These are phyloP conservation scores for Mesembrinibis cayennensis DNA, from an alignment of 2,113 vertebrate genomes.

Conservation along the genomic window DNA sequence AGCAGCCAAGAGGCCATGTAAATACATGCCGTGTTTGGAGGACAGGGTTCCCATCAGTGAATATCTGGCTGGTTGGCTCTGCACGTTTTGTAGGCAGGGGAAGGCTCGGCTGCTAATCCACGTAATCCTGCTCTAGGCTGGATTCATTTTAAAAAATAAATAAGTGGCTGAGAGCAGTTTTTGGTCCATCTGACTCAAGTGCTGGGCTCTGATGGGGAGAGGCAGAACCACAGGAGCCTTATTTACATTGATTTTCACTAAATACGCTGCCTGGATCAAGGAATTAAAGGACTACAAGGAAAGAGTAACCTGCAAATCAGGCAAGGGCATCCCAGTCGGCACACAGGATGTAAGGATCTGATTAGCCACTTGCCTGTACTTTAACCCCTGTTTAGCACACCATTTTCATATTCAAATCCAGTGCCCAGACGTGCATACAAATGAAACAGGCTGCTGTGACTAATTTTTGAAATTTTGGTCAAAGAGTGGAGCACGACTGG, in stretches of 20 bases:
- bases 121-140: constrained; percentile 46
- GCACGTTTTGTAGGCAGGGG: constrained; percentile 8
- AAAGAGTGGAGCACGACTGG: fast-evolving
- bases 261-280: constrained; percentile 18
- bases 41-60: not conserved
- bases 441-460: not conserved
- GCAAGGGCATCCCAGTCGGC: not conserved
- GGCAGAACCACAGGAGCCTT: constrained; percentile 1
- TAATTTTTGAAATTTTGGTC: not conserved
- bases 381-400: not conserved
- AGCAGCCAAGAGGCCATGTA: constrained; percentile 45
- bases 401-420: not conserved
- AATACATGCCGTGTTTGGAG: not conserved
- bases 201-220: not conserved
- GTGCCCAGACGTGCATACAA: not conserved
- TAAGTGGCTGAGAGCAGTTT: constrained; percentile 28
- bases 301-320: constrained; percentile 5
- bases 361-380: not conserved
- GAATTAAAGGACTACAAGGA: constrained; percentile 20
- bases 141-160: constrained; percentile 36
- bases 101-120: constrained; percentile 49
- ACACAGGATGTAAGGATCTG: not conserved
- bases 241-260: constrained; percentile 38
- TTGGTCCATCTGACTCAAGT: constrained; percentile 28
- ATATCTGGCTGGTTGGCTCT: not conserved